Percentiles rank a stretch among this genome's conserved stretches.
Evolutionary conservation across 1,140 invertebrate species (phyloP).

Genomic region (Drosophila seguyi): DNA sequence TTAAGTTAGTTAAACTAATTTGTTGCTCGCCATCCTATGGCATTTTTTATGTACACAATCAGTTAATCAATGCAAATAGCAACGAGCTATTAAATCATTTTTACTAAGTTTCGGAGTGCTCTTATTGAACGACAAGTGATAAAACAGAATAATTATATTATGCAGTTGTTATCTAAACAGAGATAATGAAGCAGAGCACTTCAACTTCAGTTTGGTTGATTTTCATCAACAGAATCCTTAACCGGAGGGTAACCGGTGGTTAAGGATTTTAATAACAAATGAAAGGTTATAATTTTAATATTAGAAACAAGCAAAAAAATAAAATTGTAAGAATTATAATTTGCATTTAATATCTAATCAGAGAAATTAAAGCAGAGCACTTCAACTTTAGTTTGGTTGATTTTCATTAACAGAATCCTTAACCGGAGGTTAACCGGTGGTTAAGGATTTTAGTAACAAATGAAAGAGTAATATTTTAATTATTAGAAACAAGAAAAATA

Average conservation of each 20-base stretch:
- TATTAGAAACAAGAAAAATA: no score
- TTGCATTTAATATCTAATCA: no score
- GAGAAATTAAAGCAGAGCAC: no score
- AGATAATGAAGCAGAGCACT: neutral
- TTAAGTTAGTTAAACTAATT: neutral
- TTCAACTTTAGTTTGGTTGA: no score
- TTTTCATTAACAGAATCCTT: no score
- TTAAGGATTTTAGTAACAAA: no score
- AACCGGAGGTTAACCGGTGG: no score
- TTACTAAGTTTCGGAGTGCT: neutral
- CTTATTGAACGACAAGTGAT: neutral
- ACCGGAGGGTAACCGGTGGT: no score
- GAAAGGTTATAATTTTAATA: neutral
- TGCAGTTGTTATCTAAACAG: neutral
- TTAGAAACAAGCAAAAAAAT: neutral
- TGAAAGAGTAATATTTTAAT: no score
- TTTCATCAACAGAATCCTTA: neutral
- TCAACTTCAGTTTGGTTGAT: neutral
- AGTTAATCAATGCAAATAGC: constrained; percentile 1
- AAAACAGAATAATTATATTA: neutral
- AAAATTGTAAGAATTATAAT: no score
- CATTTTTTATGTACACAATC: neutral
- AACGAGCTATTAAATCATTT: neutral
- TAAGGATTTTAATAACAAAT: neutral
- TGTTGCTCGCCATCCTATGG: neutral